Percentiles rank a stretch among this genome's conserved stretches.
These are phyloP conservation scores for Trachelus iudaicus DNA, from an alignment of 2,888 invertebrate genomes.

Conservation along the genomic window DNA sequence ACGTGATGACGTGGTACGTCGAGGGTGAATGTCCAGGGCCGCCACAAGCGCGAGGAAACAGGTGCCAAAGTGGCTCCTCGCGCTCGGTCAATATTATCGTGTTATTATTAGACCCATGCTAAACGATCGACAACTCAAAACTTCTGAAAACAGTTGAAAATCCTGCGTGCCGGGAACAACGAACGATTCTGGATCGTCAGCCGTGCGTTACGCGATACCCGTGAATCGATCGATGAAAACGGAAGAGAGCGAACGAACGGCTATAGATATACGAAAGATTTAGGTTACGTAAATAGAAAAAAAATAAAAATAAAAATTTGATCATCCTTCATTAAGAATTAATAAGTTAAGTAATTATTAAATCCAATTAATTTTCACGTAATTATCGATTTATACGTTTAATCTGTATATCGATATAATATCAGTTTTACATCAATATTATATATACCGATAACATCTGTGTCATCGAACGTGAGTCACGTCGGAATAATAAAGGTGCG, in stretches of 20 bases:
- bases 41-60: slow-evolving; percentile 1
- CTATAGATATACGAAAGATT: not conserved
- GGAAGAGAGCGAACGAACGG: not conserved
- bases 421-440: too few species aligned
- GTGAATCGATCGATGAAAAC: not conserved
- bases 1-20: slow-evolving; percentile 1
- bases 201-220: not conserved
- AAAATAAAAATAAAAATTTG: too few species aligned
- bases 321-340: too few species aligned
- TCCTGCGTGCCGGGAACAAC: not conserved
- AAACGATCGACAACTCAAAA: slow-evolving; percentile 20
- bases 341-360: too few species aligned
- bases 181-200: not conserved
- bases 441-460: too few species aligned
- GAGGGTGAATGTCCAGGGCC: slow-evolving; percentile 9
- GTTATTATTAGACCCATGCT: slow-evolving; percentile 36
- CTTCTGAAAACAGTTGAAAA: not conserved
- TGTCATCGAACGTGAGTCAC: too few species aligned
- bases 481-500: too few species aligned
- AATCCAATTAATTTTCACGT: too few species aligned
- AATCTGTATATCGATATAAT: too few species aligned
- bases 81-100: slow-evolving; percentile 38
- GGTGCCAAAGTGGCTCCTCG: slow-evolving; percentile 8
- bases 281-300: too few species aligned
- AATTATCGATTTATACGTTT: too few species aligned